Base-by-base conservation (phyloP, 2,888 invertebrate species). In the Brachypterus glaber region DNA sequence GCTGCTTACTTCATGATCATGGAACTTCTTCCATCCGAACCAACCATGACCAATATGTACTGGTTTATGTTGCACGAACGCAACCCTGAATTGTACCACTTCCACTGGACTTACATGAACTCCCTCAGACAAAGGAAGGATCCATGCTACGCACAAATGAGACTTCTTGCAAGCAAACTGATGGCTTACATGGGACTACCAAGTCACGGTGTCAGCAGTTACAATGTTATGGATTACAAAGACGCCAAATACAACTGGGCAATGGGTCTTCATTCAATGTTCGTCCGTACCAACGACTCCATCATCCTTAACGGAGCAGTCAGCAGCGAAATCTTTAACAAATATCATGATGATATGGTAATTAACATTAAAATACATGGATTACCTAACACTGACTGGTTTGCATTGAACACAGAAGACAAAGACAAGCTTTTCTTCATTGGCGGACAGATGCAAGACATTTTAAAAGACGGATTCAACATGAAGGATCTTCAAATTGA, bases 51-150 rank as follows among this genome's bases (percentile, higher is more conserved):
- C 46, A 66, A 64, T 17, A 47, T 71, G 2, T 63, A 66, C 43
- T 67, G 66, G 64, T 52, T 63, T 34, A 69, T 73, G 67, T 48
- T 59, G 25, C 44, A 57, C n/a, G 69, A 71, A 45, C 54, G 51
- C 2, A 59, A 66, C 44, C 53, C 63, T 18, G 66, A 70, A 46
- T 49, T 72, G 3, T 68, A 70, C 47, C 64, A 67, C 43, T 70
- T 64, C 47, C 67, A 67, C 50, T 62, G 70, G 44, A 67, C 66
- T 1, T 67, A 64, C 1, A 46, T 72, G 15, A 55, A 62, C 29
- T 59, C 64, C 8, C 48, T 71, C 17, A 58, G 63, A 0, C 51
- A 62, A 36, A 63, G 66, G 5, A 60, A 59, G 2, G 63, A 66
- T 46, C 66, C 68, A 4, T 70, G 70, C 46, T 55, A 62, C 15